These are phyloP conservation scores for Helobdella robusta DNA, from an alignment of 2,888 invertebrate genomes.

Conservation along the genomic window DNA sequence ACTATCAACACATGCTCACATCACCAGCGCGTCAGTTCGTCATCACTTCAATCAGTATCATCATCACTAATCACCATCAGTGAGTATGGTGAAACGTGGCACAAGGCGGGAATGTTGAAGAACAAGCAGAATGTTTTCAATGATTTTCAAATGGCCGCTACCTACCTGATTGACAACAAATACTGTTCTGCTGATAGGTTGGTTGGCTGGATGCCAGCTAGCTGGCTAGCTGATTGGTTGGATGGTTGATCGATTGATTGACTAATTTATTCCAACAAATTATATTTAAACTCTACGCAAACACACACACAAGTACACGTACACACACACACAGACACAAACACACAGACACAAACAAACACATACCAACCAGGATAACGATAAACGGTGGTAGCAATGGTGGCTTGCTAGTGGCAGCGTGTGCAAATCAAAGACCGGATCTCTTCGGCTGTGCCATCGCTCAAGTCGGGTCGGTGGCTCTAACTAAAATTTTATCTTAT, in stretches of 20 bases:
- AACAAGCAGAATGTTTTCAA: constrained; percentile 96
- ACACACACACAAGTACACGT: too few species aligned
- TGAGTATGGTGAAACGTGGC: constrained; percentile 92
- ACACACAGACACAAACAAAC: background rate
- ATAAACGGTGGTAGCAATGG: constrained; percentile 96
- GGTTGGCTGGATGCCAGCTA: too few species aligned
- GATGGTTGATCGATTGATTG: too few species aligned
- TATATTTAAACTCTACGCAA: too few species aligned
- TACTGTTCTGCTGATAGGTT: constrained; percentile 66
- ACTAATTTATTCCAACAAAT: too few species aligned
- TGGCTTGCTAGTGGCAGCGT: constrained; percentile 86
- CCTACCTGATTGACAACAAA: constrained; percentile 70
- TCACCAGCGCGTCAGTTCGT: too few species aligned
- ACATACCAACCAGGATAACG: constrained; percentile 57
- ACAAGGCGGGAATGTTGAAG: constrained; percentile 75
- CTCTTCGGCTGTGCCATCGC: constrained; percentile 83
- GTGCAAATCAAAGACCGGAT: constrained; percentile 86
- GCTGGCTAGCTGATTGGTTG: too few species aligned
- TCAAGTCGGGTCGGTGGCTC: constrained; percentile 74
- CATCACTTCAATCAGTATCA: too few species aligned
- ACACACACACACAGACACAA: background rate
- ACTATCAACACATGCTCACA: background rate
- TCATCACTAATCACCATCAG: too few species aligned
- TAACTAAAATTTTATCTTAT: background rate
- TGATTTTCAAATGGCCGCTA: constrained; percentile 85